Evolutionary conservation across 2,113 vertebrate species (phyloP).

Genomic region (Zosterops pallidus): DNA sequence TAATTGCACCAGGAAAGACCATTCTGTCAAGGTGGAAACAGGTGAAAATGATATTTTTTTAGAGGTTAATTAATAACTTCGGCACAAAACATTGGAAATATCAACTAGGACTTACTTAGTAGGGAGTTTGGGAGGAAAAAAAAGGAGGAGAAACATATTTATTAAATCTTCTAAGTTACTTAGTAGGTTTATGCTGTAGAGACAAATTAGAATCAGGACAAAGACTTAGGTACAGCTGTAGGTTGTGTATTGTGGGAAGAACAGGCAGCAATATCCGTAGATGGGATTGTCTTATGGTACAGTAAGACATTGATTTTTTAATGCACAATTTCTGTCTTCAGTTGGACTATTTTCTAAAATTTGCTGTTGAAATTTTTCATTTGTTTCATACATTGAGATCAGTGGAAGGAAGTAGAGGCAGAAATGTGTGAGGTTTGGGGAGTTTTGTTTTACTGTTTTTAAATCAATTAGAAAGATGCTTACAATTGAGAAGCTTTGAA

Average conservation of each 20-base stretch:
- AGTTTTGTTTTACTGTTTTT: not conserved
- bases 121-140: rapidly evolving
- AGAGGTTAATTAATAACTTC: not conserved
- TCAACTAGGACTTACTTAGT: not conserved
- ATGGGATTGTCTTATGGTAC: not conserved
- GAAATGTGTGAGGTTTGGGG: not conserved
- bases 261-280: not conserved
- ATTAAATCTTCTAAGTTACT: not conserved
- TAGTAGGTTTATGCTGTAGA: not conserved
- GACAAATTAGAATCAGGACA: not conserved
- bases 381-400: not conserved
- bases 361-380: not conserved
- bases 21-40: not conserved
- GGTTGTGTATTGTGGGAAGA: not conserved
- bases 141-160: not conserved
- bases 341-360: not conserved
- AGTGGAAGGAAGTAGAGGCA: not conserved
- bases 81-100: not conserved
- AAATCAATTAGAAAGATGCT: not conserved
- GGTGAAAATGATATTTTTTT: not conserved
- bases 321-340: not conserved
- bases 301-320: not conserved
- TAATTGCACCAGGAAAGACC: not conserved
- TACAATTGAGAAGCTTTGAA: not conserved
- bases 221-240: not conserved